Base-by-base conservation (phyloP, 2,888 invertebrate genomes). In the Acleris emargana region DNA sequence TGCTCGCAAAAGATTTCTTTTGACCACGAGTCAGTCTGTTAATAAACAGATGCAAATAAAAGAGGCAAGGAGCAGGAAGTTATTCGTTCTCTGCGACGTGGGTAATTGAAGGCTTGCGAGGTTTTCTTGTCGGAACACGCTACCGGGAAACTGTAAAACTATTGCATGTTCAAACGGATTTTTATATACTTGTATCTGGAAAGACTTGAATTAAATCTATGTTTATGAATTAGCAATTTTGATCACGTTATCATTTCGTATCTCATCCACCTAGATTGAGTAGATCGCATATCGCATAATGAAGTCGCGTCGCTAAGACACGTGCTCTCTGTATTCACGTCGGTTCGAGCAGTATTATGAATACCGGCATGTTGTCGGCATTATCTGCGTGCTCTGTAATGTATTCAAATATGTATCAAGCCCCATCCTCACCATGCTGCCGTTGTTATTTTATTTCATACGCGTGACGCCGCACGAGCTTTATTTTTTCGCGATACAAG, bases 331-430 rank as follows among this genome's bases (percentile, higher is more conserved):
- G 84, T 88, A 89, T 89, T 88, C 89, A 85, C 79, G 81, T 76
- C 81, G 75, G 81, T 81, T 80, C 80, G 83, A 82, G 86, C 77
- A 82, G 83, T 83, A 88, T 86, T 88, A 90, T 91, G 91, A 91
- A 89, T 90, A 88, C 87, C 88, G 80, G 79, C 82, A 81, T 87
- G 86, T 86, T 80, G 82, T 81, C 79, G 80, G 87, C 83, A 88
- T 89, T 89, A 89, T 89, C 86, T 88, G 84, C 88, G 86, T 88
- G 87, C 85, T 88, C 85, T 73, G 90, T 91, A 91, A 92, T 91
- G 83, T 91, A 91, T 92, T 91, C 91, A 92, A 92, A 91, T 92
- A 91, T 90, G 90, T 91, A 91, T 91, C 88, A 89, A 86, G 88
- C 86, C 82, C 85, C 88, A 87, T 88, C 86, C 90, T 86, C 89